Conservation (phyloP, 2,797 vertebrate species). For the Notolabrus celidotus region DNA sequence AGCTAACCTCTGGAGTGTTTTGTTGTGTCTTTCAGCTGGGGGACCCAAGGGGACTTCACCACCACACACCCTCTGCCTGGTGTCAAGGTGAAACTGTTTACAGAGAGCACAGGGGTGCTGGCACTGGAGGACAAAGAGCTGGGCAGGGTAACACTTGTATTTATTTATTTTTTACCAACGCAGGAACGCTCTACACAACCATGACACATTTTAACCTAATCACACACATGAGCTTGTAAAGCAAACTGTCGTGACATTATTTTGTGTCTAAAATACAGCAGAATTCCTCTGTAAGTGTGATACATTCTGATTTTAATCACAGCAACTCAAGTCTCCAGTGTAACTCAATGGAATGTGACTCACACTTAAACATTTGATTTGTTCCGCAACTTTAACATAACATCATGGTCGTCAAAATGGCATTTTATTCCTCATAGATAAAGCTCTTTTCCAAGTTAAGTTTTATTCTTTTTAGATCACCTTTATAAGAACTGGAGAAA, state of each 20-base stretch:
- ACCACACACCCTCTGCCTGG: conserved; percentile 97
- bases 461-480: background rate
- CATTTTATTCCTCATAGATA: background rate
- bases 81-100: conserved; percentile 99
- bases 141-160: conserved; percentile 88
- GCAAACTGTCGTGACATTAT: background rate
- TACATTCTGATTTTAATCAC: conserved; percentile 16
- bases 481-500: conserved; percentile 8
- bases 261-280: background rate
- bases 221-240: background rate
- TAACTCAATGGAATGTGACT: background rate
- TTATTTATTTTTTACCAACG: conserved; percentile 16
- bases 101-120: conserved; percentile 97
- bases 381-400: background rate
- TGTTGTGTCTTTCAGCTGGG: conserved; percentile 91
- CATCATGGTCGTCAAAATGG: too few relatives aligned
- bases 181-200: conserved; percentile 1
- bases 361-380: conserved; percentile 5
- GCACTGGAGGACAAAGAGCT: conserved; percentile 99
- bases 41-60: conserved; percentile 98
- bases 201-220: background rate
- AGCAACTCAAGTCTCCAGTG: conserved; percentile 2
- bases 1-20: conserved; percentile 68
- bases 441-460: background rate
- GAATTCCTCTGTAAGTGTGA: conserved; percentile 9